Evolutionary conservation across 2,888 invertebrate genomes (phyloP), one percentile per base, ranked within the genome.

Genomic region (Sericinus montela): DNA sequence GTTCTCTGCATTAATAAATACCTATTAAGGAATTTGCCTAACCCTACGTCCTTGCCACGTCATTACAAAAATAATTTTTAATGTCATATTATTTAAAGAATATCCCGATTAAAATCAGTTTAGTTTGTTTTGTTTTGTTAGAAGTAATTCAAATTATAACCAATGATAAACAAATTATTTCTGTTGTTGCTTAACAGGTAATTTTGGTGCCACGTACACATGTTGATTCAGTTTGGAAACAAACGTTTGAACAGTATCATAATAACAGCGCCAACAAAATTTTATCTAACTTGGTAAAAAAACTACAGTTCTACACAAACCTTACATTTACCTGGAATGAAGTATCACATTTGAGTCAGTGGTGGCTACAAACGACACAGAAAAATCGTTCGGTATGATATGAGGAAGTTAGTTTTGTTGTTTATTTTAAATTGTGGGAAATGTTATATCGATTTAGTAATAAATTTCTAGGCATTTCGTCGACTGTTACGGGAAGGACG

Each of bases 401-500:
- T 49, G 40, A 25, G 30, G 34, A 10, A 32, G 32, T 1, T 45
- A 39, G 46, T 40, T 32, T 3, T 19, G 19, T 7, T 46, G 35
- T 30, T 19, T 15, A 32, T 34, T 32, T 6, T 29, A 6, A 29
- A 2, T n/a, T 8, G 35, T 29, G 23, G 1, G 15, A 36, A 10
- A 25, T 25, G 4, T 8, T 19, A 15, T 15, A 29, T n/a, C n/a
- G 29, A 23, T 14, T 36, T 36, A 28, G 25, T 47, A 35, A 36
- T 46, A 19, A 4, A 23, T 42, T 52, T 56, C n/a, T 65, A 92
- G 80, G 92, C 93, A 0, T 90, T 97, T 1, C 93, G 92, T 63
- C 91, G 92, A 54, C 84, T 97, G 51, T 89, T 97, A 14, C 91
- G 93, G 54, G 92, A 93, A 16, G 97, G 96, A 1, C 91, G 96